Evolutionary conservation across 64 coral and sea anemone genomes (phyloP).

Genomic region (Pocillopora damicornis): DNA sequence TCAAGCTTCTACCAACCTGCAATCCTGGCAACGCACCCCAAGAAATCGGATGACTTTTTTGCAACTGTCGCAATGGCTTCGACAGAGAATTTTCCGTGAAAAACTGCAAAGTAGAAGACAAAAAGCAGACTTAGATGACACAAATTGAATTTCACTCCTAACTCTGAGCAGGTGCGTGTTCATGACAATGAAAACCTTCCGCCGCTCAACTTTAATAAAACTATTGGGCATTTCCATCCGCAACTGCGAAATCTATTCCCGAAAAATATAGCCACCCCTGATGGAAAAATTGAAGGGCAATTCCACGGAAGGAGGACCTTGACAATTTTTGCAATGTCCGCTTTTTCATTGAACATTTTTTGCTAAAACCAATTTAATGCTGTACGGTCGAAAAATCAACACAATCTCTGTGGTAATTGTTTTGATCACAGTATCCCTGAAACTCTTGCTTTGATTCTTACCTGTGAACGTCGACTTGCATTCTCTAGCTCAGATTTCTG

Average conservation of each 20-base stretch:
- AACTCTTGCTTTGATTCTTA: slow-evolving; percentile 6
- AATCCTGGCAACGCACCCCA: slow-evolving; percentile 82
- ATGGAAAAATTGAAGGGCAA: not conserved
- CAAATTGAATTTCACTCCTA: slow-evolving; percentile 43
- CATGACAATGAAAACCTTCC: slow-evolving; percentile 28
- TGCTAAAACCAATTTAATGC: slow-evolving; percentile 33
- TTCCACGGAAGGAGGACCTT: not conserved
- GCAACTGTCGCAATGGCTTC: slow-evolving; percentile 73
- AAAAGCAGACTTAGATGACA: not conserved
- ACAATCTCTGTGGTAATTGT: slow-evolving; percentile 22
- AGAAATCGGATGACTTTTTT: slow-evolving; percentile 81
- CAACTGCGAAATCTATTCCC: not conserved
- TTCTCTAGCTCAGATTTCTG: not conserved
- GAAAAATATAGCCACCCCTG: not conserved
- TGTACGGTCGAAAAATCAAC: slow-evolving; percentile 45
- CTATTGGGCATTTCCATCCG: not conserved
- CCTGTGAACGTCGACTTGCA: slow-evolving; percentile 31
- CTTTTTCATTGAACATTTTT: not conserved
- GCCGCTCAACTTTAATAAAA: slow-evolving; percentile 21
- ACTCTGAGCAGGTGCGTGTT: slow-evolving; percentile 24
- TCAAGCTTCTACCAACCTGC: slow-evolving; percentile 56
- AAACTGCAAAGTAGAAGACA: slow-evolving; percentile 54
- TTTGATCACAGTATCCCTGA: not conserved
- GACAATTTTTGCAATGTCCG: not conserved
- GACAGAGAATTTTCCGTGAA: slow-evolving; percentile 67